These are phyloP conservation scores for Whitmania pigra DNA, from an alignment of 1,140 invertebrate genomes.

Conservation along the genomic window DNA sequence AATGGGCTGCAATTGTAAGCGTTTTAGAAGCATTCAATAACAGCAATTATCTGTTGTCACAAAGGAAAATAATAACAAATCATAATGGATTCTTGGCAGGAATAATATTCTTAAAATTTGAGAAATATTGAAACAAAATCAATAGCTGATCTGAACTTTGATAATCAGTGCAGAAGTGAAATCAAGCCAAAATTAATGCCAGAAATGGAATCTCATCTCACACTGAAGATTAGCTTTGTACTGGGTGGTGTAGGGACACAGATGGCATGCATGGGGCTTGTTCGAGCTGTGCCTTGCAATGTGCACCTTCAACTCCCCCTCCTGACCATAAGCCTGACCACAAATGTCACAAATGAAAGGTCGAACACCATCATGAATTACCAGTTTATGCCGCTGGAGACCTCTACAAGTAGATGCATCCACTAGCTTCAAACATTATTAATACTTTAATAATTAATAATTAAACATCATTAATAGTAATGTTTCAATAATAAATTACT, in stretches of 20 bases:
- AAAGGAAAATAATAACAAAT: too few species aligned
- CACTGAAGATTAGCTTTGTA: constrained; percentile 29
- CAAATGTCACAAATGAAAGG: constrained; percentile 33
- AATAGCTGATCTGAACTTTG: neutral
- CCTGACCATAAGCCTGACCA: constrained; percentile 29
- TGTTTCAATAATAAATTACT: neutral
- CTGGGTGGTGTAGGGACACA: constrained; percentile 30
- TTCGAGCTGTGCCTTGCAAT: constrained; percentile 26
- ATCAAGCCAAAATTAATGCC: too few species aligned
- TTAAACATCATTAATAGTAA: too few species aligned
- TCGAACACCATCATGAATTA: constrained; percentile 30
- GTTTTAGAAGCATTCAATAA: too few species aligned
- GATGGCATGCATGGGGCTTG: constrained; percentile 27
- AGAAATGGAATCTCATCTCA: constrained; percentile 21
- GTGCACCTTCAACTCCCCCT: constrained; percentile 29
- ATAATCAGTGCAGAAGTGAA: neutral
- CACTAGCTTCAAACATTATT: neutral
- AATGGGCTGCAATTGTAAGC: constrained; percentile 28
- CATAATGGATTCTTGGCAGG: neutral
- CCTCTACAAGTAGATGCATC: constrained; percentile 22
- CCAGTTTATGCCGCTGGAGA: constrained; percentile 29
- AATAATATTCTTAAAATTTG: neutral
- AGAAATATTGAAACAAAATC: neutral
- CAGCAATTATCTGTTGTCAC: too few species aligned
- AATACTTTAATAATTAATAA: neutral